These are phyloP conservation scores for Diuraphis noxia DNA, from an alignment of 1,140 invertebrate genomes.

Conservation along the genomic window DNA sequence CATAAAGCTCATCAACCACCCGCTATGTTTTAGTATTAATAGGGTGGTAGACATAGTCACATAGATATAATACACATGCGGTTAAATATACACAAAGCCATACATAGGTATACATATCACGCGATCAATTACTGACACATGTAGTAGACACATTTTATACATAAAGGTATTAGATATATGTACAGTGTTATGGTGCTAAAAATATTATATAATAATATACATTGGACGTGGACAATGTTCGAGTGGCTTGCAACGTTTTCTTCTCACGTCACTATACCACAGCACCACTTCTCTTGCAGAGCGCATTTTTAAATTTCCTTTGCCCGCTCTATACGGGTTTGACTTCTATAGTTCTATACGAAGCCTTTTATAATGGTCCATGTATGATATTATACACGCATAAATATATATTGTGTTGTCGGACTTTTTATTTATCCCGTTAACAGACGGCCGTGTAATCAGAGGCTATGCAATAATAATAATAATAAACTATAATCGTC, in stretches of 20 bases:
- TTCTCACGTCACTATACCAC: background rate
- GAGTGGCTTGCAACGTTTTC: background rate
- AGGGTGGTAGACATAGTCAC: background rate
- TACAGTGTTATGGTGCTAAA: background rate
- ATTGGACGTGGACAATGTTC: background rate
- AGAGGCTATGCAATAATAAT: background rate
- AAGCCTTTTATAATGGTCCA: background rate
- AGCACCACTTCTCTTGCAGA: background rate
- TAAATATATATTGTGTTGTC: slow-evolving; percentile 25
- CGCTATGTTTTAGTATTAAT: background rate
- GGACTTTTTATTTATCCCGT: background rate
- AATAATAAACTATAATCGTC: background rate
- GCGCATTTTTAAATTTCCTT: background rate
- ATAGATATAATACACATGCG: background rate
- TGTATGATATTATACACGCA: background rate
- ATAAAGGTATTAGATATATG: background rate
- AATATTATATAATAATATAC: slow-evolving; percentile 12
- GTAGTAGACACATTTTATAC: background rate
- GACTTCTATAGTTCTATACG: background rate
- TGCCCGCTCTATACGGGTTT: background rate
- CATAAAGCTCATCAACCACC: slow-evolving; percentile 19
- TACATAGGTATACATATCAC: background rate
- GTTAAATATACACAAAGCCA: background rate
- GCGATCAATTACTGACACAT: slow-evolving; percentile 5
- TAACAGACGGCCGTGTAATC: background rate